These are phyloP conservation scores for Pomacea canaliculata DNA, from an alignment of 2,888 invertebrate genomes.

Conservation along the genomic window DNA sequence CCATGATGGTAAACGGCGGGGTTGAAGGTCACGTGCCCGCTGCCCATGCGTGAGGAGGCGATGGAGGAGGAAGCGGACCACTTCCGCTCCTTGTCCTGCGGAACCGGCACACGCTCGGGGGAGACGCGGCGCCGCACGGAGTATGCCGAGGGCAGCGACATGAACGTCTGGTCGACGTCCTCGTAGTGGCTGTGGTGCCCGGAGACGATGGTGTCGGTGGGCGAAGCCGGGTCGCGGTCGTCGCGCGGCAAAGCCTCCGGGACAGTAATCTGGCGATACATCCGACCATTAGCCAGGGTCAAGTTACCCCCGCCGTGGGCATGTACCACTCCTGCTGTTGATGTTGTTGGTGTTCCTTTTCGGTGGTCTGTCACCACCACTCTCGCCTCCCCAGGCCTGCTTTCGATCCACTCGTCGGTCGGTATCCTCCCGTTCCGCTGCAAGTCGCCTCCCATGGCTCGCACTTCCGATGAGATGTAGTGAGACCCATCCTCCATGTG, in stretches of 20 bases:
- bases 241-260: background rate
- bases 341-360: no score
- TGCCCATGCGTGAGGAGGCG: background rate
- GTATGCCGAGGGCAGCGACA: constrained; percentile 18
- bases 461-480: background rate
- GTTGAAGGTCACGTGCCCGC: constrained; percentile 19
- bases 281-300: background rate
- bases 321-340: background rate
- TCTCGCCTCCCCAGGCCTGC: constrained; percentile 8
- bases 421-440: background rate
- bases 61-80: background rate
- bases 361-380: constrained; percentile 14
- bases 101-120: constrained; percentile 11
- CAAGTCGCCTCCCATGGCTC: background rate
- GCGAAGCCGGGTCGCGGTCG: background rate
- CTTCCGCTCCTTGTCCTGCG: background rate
- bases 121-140: constrained; percentile 21
- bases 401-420: background rate
- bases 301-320: constrained; percentile 6
- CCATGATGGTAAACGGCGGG: constrained; percentile 10
- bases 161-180: constrained; percentile 5
- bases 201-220: background rate
- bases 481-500: background rate
- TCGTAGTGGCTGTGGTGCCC: background rate
- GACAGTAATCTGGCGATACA: constrained; percentile 9